Evolutionary conservation across 2,797 vertebrate genomes (phyloP).

Genomic region (Nothura maculosa): DNA sequence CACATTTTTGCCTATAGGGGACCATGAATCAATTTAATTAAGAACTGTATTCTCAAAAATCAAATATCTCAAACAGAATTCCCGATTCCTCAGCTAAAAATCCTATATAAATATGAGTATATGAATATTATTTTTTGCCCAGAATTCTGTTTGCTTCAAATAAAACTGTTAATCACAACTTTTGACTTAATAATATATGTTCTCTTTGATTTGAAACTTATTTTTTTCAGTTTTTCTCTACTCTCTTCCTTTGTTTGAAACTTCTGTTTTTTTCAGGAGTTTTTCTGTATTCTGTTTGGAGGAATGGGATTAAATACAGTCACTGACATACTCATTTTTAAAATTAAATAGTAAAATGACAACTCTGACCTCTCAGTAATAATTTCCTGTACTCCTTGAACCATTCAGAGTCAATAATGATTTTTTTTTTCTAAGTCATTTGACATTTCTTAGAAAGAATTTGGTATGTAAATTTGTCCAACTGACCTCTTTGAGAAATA

Average conservation of each 20-base stretch:
- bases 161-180: background rate
- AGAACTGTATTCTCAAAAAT: background rate
- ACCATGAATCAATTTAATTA: background rate
- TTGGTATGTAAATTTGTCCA: background rate
- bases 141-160: background rate
- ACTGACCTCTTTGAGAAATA: background rate
- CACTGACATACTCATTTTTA: background rate
- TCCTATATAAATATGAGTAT: background rate
- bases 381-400: background rate
- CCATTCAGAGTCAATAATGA: background rate
- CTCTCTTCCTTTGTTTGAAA: background rate
- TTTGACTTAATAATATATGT: background rate
- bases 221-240: background rate
- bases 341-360: background rate
- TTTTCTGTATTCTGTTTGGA: background rate
- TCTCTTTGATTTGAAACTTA: background rate
- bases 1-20: background rate
- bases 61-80: background rate
- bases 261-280: background rate
- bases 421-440: background rate
- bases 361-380: background rate
- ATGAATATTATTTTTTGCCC: background rate
- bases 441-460: background rate
- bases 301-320: background rate
- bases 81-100: background rate